Percentiles rank a stretch among this genome's conserved stretches.
phyloP scores from a whole-genome alignment of 2,888 invertebrate genomes.

The Plebejus anna region DNA sequence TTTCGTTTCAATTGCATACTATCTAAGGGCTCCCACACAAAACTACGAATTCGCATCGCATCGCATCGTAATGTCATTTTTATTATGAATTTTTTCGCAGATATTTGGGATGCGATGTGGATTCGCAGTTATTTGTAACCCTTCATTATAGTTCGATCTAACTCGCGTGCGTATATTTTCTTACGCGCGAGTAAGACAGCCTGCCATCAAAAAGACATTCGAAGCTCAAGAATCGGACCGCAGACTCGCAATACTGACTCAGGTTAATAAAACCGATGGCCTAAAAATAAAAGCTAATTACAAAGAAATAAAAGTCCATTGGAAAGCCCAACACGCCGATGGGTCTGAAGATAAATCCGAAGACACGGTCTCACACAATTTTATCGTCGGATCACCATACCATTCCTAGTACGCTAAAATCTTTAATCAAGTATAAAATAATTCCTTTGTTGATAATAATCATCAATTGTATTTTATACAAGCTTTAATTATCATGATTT shows the following conservation, averaged over 20 bases:
- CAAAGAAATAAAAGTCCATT: conserved; percentile 27
- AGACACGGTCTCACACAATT: conserved; percentile 26
- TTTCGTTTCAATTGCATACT: no score
- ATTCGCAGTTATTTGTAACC: no score
- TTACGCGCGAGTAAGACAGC: no score
- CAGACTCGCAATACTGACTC: neutral
- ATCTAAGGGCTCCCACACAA: no score
- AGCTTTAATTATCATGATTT: neutral
- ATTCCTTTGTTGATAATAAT: conserved; percentile 14
- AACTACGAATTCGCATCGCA: no score
- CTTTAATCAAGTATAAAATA: conserved; percentile 22
- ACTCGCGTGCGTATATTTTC: no score
- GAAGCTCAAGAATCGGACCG: no score
- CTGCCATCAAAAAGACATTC: no score
- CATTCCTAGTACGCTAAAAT: conserved; percentile 24
- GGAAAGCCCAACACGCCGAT: conserved; percentile 22
- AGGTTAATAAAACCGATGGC: neutral
- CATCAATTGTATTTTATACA: conserved; percentile 6
- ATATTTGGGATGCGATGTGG: no score
- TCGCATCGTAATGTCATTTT: no score
- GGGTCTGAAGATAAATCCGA: conserved; percentile 7
- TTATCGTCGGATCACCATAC: conserved; percentile 19
- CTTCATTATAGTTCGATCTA: no score
- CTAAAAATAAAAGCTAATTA: conserved; percentile 25
- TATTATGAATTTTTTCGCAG: no score